These are phyloP conservation scores for Indicator maculatus DNA, from an alignment of 2,113 vertebrate genomes.

Conservation along the genomic window DNA sequence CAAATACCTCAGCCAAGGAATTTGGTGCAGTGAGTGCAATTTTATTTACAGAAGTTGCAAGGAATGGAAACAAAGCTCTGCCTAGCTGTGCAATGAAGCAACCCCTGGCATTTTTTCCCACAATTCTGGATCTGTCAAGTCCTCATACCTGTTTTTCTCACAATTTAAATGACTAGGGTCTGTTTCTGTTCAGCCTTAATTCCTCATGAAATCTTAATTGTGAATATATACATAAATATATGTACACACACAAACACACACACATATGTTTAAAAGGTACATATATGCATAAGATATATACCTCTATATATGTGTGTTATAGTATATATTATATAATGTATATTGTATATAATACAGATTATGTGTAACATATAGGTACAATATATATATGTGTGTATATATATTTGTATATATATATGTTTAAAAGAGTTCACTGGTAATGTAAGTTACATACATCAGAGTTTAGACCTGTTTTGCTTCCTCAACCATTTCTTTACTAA, in stretches of 20 bases:
- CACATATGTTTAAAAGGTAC: not conserved
- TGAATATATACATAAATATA: not conserved
- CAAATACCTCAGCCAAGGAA: not conserved
- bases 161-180: not conserved
- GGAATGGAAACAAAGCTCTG: not conserved
- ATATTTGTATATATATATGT: no score
- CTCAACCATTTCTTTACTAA: not conserved
- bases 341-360: no score
- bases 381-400: no score
- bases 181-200: not conserved
- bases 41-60: not conserved
- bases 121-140: not conserved
- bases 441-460: not conserved
- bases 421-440: not conserved
- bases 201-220: not conserved
- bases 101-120: not conserved
- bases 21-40: not conserved
- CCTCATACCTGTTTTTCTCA: not conserved
- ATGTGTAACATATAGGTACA: no score
- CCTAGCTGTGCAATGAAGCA: not conserved
- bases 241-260: rapidly evolving
- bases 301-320: no score
- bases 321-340: no score
- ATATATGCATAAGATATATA: not conserved
- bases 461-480: not conserved